Evolutionary conservation across 2,113 vertebrate species (phyloP).

Genomic region (Antechinus stuartii): DNA sequence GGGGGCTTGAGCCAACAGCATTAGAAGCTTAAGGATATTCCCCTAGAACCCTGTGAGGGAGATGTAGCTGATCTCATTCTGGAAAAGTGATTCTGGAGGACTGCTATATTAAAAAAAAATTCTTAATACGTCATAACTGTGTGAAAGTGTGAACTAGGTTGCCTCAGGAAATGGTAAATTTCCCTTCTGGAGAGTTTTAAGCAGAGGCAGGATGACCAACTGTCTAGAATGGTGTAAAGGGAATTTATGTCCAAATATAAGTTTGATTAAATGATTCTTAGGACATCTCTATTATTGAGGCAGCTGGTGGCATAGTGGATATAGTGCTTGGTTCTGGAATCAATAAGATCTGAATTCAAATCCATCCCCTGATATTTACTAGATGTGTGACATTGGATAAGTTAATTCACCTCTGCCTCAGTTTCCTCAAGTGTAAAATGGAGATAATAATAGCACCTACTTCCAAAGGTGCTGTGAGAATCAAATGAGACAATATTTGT

Average conservation of each 20-base stretch:
- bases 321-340: background rate
- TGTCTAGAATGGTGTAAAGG: background rate
- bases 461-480: background rate
- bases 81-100: background rate
- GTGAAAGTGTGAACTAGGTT: background rate
- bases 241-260: background rate
- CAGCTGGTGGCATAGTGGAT: no score
- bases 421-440: constrained; percentile 32
- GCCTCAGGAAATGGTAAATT: background rate
- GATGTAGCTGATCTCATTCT: background rate
- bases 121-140: background rate
- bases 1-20: background rate
- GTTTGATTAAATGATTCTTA: background rate
- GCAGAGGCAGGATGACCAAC: background rate
- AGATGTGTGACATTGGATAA: background rate
- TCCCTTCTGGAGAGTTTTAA: background rate
- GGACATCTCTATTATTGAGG: no score
- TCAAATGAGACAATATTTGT: constrained; percentile 24
- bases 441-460: background rate
- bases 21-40: background rate
- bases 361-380: background rate
- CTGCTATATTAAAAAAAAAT: background rate
- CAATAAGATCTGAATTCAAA: background rate
- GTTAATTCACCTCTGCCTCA: background rate
- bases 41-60: background rate